A percentile compares a stretch with the other conserved stretches of the same genome.
phyloP scores from a whole-genome alignment of 2,888 invertebrate species.

The Tuta absoluta region DNA sequence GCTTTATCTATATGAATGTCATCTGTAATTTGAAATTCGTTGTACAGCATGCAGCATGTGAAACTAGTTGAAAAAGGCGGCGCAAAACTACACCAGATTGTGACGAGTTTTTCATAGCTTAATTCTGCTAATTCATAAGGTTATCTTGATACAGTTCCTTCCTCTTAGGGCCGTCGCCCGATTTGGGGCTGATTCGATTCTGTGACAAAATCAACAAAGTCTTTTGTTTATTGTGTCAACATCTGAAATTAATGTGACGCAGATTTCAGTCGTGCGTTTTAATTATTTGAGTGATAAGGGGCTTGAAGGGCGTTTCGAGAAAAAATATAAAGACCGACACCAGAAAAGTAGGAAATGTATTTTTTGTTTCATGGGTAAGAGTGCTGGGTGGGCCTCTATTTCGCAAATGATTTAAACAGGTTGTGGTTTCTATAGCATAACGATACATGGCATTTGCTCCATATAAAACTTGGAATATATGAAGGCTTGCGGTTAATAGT shows the following conservation, averaged over 20 bases:
- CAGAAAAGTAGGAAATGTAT: too few species aligned
- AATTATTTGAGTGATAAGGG: too few species aligned
- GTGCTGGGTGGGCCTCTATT: too few species aligned
- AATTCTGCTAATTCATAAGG: too few species aligned
- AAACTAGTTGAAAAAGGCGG: too few species aligned
- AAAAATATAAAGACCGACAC: not conserved
- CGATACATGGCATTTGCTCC: not conserved
- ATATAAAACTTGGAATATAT: not conserved
- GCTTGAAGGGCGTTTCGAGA: too few species aligned
- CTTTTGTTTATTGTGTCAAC: conserved; percentile 9
- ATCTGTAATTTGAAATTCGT: too few species aligned
- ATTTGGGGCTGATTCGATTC: conserved; percentile 34
- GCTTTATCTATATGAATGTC: too few species aligned
- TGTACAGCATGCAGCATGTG: too few species aligned
- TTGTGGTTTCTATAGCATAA: conserved; percentile 1
- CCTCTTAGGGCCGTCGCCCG: conserved; percentile 37
- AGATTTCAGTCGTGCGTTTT: not conserved
- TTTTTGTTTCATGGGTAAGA: conserved; percentile 37
- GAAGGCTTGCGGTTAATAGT: not conserved
- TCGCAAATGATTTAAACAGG: not conserved
- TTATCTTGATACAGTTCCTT: too few species aligned
- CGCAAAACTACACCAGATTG: too few species aligned
- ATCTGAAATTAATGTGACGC: not conserved
- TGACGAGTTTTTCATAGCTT: too few species aligned
- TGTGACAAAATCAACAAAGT: conserved; percentile 24